A percentile compares a stretch with the other conserved stretches of the same genome.
These are phyloP conservation scores for Cyprinodon tularosa DNA, from an alignment of 2,113 vertebrate genomes.

Conservation along the genomic window DNA sequence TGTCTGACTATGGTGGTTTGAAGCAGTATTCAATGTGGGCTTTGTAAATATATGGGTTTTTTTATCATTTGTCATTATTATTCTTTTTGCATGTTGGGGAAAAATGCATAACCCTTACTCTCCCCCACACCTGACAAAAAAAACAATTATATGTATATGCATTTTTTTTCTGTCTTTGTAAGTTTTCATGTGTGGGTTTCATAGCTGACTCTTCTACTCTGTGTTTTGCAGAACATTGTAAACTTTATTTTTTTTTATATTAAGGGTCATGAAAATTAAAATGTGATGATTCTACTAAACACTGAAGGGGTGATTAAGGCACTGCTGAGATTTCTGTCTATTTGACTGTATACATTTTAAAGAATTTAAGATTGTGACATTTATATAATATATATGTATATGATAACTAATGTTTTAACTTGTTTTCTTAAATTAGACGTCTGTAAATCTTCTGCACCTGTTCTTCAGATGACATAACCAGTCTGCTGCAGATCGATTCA, in stretches of 20 bases:
- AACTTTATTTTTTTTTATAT: slow-evolving; percentile 49
- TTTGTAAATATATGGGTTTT: slow-evolving; percentile 20
- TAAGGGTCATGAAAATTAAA: neutral
- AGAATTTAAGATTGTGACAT: neutral
- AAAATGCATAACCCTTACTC: slow-evolving; percentile 15
- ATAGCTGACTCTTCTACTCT: slow-evolving; percentile 16
- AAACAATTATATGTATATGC: slow-evolving; percentile 22
- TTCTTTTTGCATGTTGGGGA: slow-evolving; percentile 57
- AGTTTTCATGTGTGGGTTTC: slow-evolving; percentile 33
- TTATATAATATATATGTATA: slow-evolving; percentile 30
- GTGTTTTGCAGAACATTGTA: slow-evolving; percentile 35
- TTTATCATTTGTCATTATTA: slow-evolving; percentile 1
- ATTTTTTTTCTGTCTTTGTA: slow-evolving; percentile 27
- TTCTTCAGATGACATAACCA: slow-evolving; percentile 36
- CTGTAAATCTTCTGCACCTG: slow-evolving; percentile 22
- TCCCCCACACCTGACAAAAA: slow-evolving; percentile 11
- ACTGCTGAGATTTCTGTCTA: slow-evolving; percentile 37
- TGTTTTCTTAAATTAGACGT: slow-evolving; percentile 38
- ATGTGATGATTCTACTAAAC: slow-evolving; percentile 30
- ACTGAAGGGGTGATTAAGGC: slow-evolving; percentile 9
- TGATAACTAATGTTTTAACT: slow-evolving; percentile 3
- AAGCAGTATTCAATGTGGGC: slow-evolving; percentile 40
- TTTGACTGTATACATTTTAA: slow-evolving; percentile 11
- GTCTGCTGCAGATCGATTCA: neutral
- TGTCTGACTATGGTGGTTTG: slow-evolving; percentile 23